A percentile compares a stretch with the other conserved stretches of the same genome.
These are phyloP conservation scores for Drosophila austrosaltans DNA, from an alignment of 2,888 invertebrate species.

Conservation along the genomic window DNA sequence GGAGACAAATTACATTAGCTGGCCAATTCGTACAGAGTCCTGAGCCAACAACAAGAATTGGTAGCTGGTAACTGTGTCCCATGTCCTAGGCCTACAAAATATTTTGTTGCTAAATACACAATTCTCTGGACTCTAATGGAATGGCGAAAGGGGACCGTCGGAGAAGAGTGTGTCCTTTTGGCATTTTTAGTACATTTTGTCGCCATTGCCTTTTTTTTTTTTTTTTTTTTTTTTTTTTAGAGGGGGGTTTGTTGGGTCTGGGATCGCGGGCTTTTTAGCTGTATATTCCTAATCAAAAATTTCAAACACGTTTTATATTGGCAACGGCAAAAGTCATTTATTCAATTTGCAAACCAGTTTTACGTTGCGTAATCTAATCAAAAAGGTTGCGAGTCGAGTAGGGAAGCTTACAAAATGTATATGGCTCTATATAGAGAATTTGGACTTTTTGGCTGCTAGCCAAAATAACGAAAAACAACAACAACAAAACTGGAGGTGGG, in stretches of 20 bases:
- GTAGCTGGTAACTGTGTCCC: conserved; percentile 11
- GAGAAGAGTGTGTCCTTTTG: conserved; percentile 21
- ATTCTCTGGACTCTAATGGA: conserved; percentile 1
- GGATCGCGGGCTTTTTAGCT: conserved; percentile 46
- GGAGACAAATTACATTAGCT: conserved; percentile 73
- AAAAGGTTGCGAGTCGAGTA: conserved; percentile 60
- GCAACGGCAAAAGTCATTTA: conserved; percentile 77
- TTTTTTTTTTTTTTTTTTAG: conserved; percentile 17
- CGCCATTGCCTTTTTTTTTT: conserved; percentile 37
- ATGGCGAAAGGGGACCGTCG: not conserved
- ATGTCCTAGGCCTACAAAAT: conserved; percentile 19
- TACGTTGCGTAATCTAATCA: conserved; percentile 76
- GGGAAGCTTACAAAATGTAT: conserved; percentile 43
- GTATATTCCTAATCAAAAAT: conserved; percentile 70
- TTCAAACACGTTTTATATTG: conserved; percentile 77
- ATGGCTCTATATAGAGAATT: conserved; percentile 41
- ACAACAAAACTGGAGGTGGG: not conserved
- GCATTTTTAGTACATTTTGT: conserved; percentile 44
- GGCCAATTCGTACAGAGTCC: conserved; percentile 32
- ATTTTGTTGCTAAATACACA: conserved; percentile 18
- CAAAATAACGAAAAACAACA: conserved; percentile 43
- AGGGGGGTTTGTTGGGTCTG: conserved; percentile 22
- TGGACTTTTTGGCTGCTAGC: conserved; percentile 53
- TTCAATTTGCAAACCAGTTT: conserved; percentile 78
- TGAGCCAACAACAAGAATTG: conserved; percentile 22